Base-by-base conservation (phyloP, 1,140 invertebrate species). In the Bathynomus jamesi region DNA sequence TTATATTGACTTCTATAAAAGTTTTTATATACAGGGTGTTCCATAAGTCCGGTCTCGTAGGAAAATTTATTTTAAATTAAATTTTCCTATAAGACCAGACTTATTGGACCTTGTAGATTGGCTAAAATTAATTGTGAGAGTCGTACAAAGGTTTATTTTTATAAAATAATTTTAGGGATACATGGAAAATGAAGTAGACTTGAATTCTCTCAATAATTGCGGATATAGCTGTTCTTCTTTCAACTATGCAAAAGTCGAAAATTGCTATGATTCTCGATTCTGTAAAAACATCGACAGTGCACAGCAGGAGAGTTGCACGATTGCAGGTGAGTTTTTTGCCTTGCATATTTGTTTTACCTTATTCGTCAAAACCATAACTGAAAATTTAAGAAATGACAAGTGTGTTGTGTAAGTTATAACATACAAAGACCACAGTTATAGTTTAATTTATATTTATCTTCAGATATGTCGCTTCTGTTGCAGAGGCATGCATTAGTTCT, bases 161-260 rank as follows among this genome's bases (percentile, higher is more conserved):
- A n/a, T n/a, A n/a, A n/a, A n/a, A n/a, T n/a, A n/a, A n/a, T n/a
- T n/a, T 76, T 77, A 94, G 85, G 92, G 92, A 1, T 53, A 53
- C 93, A 91, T 79, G 86, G 89, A 92, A 75, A 94, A 95, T 81
- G 93, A 94, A 81, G 91, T 93, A 4, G 91, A 94, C 79, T 82
- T 95, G 81, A 94, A 94, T 80, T 75, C 81, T 0, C 85, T 88
- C 2, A 83, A 83, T 17, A 89, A 90, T 0, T 95, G 93, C 80
- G 83, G 85, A n/a, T 89, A 94, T 79, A 90, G 90, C 73, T 95
- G 93, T 80, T 85, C 79, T 0, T 89, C 89, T 79, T 95, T 94
- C 80, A 84, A 84, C 5, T 87, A 89, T 17, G 85, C 90, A 0
- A 86, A 88, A 77, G 87, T 86, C 60, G 80, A 90, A 65, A 86